phyloP scores from a whole-genome alignment of 2,113 vertebrate genomes.

The Calonectris borealis region DNA sequence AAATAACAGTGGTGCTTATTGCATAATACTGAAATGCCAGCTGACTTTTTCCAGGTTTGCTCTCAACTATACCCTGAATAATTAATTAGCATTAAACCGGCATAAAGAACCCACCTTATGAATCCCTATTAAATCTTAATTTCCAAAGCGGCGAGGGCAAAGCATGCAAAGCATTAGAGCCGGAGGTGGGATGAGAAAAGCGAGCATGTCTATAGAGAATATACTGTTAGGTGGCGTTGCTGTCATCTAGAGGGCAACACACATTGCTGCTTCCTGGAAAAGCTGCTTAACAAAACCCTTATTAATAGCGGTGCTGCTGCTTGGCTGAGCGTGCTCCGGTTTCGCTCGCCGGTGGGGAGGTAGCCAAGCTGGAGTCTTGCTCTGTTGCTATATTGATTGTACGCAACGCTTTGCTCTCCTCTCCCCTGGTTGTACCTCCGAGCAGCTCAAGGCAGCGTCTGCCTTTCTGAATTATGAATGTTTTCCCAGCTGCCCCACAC shows the following conservation, averaged over 20 bases:
- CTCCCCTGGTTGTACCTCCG: background rate
- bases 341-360: background rate
- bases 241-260: background rate
- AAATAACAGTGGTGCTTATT: background rate
- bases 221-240: background rate
- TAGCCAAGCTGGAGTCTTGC: background rate
- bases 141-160: rapidly evolving
- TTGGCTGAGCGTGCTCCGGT: background rate
- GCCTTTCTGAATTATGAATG: background rate
- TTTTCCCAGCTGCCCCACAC: background rate
- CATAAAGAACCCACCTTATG: background rate
- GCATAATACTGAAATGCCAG: background rate
- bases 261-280: background rate
- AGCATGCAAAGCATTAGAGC: background rate
- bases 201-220: background rate
- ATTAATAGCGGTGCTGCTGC: background rate
- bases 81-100: background rate
- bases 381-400: background rate
- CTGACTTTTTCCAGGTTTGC: background rate
- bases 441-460: background rate
- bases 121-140: background rate
- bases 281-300: background rate
- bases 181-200: background rate
- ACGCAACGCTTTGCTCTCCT: background rate
- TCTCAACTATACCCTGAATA: background rate